Evolutionary conservation across 92 coral and sea anemone species (phyloP), one percentile per base, ranked within the genome.

Genomic region (Epizoanthus rinbou): DNA sequence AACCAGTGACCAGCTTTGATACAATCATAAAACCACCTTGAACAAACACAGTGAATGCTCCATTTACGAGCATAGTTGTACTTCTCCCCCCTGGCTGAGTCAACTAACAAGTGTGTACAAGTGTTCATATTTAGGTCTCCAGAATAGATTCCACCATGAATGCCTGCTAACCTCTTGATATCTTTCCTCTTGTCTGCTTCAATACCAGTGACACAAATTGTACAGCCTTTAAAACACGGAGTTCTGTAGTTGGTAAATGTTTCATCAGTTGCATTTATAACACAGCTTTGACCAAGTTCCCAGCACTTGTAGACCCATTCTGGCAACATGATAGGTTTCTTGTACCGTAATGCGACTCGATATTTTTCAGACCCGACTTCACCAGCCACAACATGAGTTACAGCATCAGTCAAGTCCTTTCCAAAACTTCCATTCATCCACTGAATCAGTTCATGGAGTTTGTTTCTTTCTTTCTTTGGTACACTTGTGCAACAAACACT

Each of bases 341-440:
- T 82, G n/a, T 88, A 83, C 69, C 82, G 87, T n/a, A 92, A 82
- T 1, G 99, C 99, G 82, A 88, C 94, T 31, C 88, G 74, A 74
- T 96, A 96, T 56, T 96, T 96, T 86, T 92, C 85, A 18, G 97
- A 91, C 17, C 98, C 98, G 33, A 96, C 98, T 87, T 96, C 99
- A 7, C 95, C 97, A n/a, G 99, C 98, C 53, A 96, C 88, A 28
- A 96, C 86, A 89, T 96, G 99, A 31, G 99, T 96, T 21, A 96
- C 99, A 66, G 91, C 83, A 31, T 86, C 90, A 57, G 98, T 94
- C 37, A 96, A 92, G 47, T 90, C 94, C 25, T 87, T 90, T 23
- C 85, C 81, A 18, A 87, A 88, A 28, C 76, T 60, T 22, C 99
- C 99, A 56, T 95, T 95, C 99, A 96, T 96, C 47, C 86, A 89